Evolutionary conservation across 2,113 vertebrate genomes (phyloP), one percentile per base, ranked within the genome.

Genomic region (Triplophysa dalaica): DNA sequence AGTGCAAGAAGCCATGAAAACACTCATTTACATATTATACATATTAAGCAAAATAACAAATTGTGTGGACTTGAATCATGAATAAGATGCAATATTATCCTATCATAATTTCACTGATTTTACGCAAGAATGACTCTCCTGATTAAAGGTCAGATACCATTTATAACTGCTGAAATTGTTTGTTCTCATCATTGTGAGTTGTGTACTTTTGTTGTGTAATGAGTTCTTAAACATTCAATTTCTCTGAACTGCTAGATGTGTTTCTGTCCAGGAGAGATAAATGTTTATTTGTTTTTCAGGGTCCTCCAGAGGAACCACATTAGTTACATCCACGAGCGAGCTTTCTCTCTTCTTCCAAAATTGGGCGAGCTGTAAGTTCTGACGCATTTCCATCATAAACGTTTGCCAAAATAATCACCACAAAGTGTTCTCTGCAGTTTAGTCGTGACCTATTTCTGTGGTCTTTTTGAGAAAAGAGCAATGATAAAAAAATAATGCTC

Each of bases 301-400:
- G 94, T 98, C 80, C 88, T 99, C 86, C 94, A 96, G 83, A 84
- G 86, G 80, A 99, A 99, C 88, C 90, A 92, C 93, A 97, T 99
- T 86, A 94, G 85, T 69, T 88, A 93, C 38, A 87, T 98, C 82
- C 91, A 92, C 48, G 94, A 95, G 82, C 92, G 95, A 76, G 93
- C 94, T 11, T 97, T 98, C 81, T 93, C 94, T n/a, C 88, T 94
- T 81, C 94, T 98, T 21, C 93, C 91, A 38, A 95, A 92, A 87
- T 90, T 99, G 52, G 94, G 94, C 73, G 97, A 98, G 90, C 83
- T 99, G 97, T 99, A 90, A 95, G 96, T 96, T 61, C 66, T 22
- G 13, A 81, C 2, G 21, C 45, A 21, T 62, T 72, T 22, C 72
- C 10, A 12, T 70, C 24, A 13, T 58, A 38, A 13, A 76, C 8